phyloP scores from a whole-genome alignment of 2,797 vertebrate species.

The Diceros bicornis region DNA sequence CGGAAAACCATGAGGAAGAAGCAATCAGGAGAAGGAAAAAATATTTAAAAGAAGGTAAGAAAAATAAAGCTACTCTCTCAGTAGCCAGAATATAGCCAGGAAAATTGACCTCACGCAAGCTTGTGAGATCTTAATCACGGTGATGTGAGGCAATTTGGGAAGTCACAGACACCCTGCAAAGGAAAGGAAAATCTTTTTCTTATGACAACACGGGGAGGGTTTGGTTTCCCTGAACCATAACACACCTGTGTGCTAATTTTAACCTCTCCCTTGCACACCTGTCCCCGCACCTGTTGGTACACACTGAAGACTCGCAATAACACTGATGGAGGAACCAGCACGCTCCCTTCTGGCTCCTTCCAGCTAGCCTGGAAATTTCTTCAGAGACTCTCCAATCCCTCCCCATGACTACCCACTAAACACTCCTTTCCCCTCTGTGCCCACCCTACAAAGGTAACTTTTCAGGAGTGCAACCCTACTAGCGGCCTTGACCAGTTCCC shows the following conservation, averaged over 20 bases:
- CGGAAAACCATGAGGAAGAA: not conserved
- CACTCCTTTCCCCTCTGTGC: not conserved
- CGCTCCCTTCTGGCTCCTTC: not conserved
- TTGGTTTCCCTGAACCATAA: not conserved
- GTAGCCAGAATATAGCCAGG: not conserved
- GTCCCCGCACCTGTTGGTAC: not conserved
- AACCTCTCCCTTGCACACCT: not conserved
- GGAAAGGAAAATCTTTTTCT: not conserved
- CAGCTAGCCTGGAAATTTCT: not conserved
- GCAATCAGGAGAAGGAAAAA: not conserved
- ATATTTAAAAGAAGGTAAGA: not conserved
- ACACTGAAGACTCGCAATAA: not conserved
- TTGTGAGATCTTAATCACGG: not conserved
- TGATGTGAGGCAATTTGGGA: rapidly evolving
- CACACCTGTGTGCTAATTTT: not conserved
- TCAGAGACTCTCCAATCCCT: not conserved
- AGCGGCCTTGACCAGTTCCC: not conserved
- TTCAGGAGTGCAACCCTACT: not conserved
- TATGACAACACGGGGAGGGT: not conserved
- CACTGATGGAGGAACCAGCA: not conserved
- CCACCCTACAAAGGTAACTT: not conserved
- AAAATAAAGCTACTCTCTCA: not conserved
- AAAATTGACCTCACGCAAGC: not conserved
- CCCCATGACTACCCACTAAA: not conserved
- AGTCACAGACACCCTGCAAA: not conserved